These are phyloP conservation scores for Gavialis gangeticus DNA, from an alignment of 2,113 vertebrate genomes.

Conservation along the genomic window DNA sequence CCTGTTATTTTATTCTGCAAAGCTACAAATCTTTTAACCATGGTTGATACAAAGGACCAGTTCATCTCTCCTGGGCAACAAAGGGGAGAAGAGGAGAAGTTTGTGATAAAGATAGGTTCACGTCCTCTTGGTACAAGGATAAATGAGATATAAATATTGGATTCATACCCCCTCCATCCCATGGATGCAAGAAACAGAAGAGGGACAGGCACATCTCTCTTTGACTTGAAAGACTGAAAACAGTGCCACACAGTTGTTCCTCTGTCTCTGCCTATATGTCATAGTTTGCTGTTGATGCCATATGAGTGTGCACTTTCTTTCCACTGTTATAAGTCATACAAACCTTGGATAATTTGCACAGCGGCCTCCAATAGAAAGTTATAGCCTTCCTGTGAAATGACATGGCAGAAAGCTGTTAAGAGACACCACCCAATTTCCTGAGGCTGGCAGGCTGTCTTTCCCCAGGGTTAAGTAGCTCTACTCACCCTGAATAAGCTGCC, in stretches of 20 bases:
- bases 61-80: background rate
- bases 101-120: background rate
- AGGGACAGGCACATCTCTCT: background rate
- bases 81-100: background rate
- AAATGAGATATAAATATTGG: background rate
- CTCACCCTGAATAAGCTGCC: background rate
- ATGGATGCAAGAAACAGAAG: background rate
- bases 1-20: background rate
- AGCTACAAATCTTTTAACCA: background rate
- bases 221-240: background rate
- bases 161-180: slow-evolving; percentile 7
- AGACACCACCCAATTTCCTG: background rate
- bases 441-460: background rate
- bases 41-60: background rate
- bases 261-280: background rate
- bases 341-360: background rate
- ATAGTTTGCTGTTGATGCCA: too few relatives aligned
- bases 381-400: accelerated
- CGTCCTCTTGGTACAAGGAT: background rate
- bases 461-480: background rate
- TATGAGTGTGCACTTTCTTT: background rate
- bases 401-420: background rate
- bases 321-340: background rate
- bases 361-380: background rate
- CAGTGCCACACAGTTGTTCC: background rate